Conservation (phyloP, 2,888 invertebrate species). For the Drosophila anomalata region DNA sequence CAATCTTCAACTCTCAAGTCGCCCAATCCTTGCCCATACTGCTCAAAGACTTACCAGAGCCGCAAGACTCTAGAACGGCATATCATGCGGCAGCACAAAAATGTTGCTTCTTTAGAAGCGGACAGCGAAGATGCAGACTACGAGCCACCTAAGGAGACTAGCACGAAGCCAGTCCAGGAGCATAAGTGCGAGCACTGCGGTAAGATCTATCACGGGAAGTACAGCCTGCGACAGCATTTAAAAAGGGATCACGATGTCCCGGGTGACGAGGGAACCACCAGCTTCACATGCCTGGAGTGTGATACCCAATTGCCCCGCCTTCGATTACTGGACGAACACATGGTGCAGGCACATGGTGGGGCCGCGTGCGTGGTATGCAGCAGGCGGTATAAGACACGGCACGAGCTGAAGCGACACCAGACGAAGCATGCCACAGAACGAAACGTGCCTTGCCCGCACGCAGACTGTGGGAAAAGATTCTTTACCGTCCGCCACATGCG, state of each 20-base stretch:
- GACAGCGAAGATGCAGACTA: conserved; percentile 58
- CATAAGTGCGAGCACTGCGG: conserved; percentile 69
- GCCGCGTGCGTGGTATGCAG: conserved; percentile 61
- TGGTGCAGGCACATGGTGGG: conserved; percentile 63
- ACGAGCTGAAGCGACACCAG: conserved; percentile 74
- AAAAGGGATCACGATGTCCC: conserved; percentile 58
- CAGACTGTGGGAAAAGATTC: conserved; percentile 76
- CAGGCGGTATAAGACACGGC: conserved; percentile 70
- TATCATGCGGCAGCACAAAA: conserved; percentile 56
- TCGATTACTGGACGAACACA: conserved; percentile 64
- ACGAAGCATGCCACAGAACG: conserved; percentile 68
- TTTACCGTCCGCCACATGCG: conserved; percentile 68
- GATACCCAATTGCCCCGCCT: conserved; percentile 54
- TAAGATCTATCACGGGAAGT: conserved; percentile 59
- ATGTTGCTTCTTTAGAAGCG: background rate
- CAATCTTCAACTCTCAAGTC: background rate
- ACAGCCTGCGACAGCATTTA: conserved; percentile 60
- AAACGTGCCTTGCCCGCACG: conserved; percentile 65
- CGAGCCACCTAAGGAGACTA: conserved; percentile 34
- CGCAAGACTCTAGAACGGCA: conserved; percentile 54
- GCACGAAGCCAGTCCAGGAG: conserved; percentile 12
- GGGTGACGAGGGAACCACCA: conserved; percentile 14
- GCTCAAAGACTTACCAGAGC: conserved; percentile 55
- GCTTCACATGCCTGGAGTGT: conserved; percentile 63
- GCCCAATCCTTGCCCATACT: conserved; percentile 41